Base-by-base conservation (phyloP, 2,113 vertebrate genomes). In the Xerus inauris region DNA sequence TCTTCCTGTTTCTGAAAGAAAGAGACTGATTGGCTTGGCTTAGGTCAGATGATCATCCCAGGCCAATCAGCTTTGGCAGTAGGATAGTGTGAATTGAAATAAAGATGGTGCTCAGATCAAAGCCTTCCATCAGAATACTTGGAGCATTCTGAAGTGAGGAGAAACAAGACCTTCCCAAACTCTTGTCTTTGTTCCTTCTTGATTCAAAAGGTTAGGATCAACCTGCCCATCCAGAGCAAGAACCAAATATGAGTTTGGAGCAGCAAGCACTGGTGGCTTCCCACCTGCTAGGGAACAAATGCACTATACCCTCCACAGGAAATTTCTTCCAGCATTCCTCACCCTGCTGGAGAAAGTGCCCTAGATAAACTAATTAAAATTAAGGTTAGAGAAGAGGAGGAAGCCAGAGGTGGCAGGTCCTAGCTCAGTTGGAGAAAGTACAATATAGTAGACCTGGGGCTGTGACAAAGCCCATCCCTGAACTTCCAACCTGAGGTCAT, bases 221-320 rank as follows among this genome's bases (percentile, higher is more conserved):
- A 57, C 5, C 0, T 14, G 49, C 22, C 32, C 45, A 28, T 45
- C 40, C 9, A 1, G 20, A 8, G 20, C 42, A 71, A 30, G 57
- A 69, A 42, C 22, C 14, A 77, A 64, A 22, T 0, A 4, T 1
- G 24, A n/a, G 22, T 45, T 57, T 59, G 35, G 35, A 24, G 71
- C 5, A 42, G 30, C 0, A 20, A 30, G 5, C 59, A 8, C 14
- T 9, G 14, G 1, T 8, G 9, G 1, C 59, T 65, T 3, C 19
- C 51, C 10, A 45, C 5, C 7, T 22, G 32, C 1, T 16, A 30
- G 22, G 4, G 57, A 0, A 13, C 14, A 71, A 69, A 73, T 32
- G 19, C 3, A 38, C 9, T 28, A 13, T 32, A 5, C 14, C 38
- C 42, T 69, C n/a, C 14, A 9, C 0, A 7, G 42, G 6, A 51